phyloP scores from a whole-genome alignment of 2,888 invertebrate species.

The Apodemia zela region DNA sequence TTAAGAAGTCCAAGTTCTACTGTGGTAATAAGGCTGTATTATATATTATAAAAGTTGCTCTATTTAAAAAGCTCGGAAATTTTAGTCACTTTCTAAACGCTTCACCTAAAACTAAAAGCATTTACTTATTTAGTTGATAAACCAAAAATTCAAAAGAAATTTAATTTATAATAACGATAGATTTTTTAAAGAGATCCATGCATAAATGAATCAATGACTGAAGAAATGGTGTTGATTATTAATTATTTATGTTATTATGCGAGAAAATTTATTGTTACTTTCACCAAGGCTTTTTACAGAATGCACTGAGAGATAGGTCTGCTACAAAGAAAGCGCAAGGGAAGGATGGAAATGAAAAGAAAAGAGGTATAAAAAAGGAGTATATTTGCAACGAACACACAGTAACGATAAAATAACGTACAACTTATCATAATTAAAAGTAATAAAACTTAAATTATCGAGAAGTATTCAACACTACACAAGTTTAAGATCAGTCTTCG shows the following conservation, averaged over 20 bases:
- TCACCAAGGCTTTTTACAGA: constrained; percentile 69
- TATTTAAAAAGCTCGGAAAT: constrained; percentile 52
- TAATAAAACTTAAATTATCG: constrained; percentile 53
- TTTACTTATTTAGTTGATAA: constrained; percentile 56
- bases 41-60: constrained; percentile 55
- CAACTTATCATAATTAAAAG: constrained; percentile 49
- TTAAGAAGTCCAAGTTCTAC: constrained; percentile 37
- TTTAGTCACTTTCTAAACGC: constrained; percentile 68
- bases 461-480: constrained; percentile 48
- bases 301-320: constrained; percentile 68
- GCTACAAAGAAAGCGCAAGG: constrained; percentile 70
- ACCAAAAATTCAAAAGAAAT: constrained; percentile 35
- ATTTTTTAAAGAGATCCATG: constrained; percentile 69
- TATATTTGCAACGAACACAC: constrained; percentile 80
- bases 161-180: constrained; percentile 36
- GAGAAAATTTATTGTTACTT: constrained; percentile 62
- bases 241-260: constrained; percentile 49
- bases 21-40: constrained; percentile 42
- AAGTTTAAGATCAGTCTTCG: constrained; percentile 33
- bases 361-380: constrained; percentile 76
- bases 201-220: constrained; percentile 76
- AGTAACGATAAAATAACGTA: constrained; percentile 71
- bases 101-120: constrained; percentile 73
- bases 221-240: constrained; percentile 78
- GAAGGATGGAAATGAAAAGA: constrained; percentile 78